Conservation (phyloP, 2,888 invertebrate species). For the Ctena decussata region DNA sequence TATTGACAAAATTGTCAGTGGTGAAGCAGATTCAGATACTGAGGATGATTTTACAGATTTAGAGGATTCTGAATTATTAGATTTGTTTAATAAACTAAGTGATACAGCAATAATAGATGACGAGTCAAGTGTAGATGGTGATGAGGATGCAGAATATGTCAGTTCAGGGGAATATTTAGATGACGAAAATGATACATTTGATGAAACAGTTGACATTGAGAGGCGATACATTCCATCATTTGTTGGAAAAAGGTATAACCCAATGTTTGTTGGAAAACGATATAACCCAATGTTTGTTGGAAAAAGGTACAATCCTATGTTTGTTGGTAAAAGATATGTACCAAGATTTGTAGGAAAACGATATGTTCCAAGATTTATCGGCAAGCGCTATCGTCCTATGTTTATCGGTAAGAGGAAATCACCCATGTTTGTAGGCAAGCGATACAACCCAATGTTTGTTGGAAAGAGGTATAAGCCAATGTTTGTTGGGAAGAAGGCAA, state of each 20-base stretch:
- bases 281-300: slow-evolving; percentile 67
- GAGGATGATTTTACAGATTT: background rate
- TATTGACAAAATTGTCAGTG: background rate
- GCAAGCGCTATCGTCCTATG: slow-evolving; percentile 54
- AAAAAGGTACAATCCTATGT: slow-evolving; percentile 61
- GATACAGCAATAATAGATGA: background rate
- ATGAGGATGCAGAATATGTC: background rate
- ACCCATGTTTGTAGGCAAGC: slow-evolving; percentile 64
- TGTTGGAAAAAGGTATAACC: slow-evolving; percentile 56
- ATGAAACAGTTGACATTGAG: slow-evolving; percentile 16
- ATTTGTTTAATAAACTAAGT: slow-evolving; percentile 14
- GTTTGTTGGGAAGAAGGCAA: slow-evolving; percentile 66
- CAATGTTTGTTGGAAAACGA: slow-evolving; percentile 66
- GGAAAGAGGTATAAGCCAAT: slow-evolving; percentile 68
- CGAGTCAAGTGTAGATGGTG: background rate
- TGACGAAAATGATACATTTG: background rate
- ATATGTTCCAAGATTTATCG: slow-evolving; percentile 49
- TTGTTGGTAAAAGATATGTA: slow-evolving; percentile 68
- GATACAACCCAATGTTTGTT: slow-evolving; percentile 63
- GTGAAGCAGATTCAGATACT: background rate
- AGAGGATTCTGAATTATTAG: slow-evolving; percentile 22
- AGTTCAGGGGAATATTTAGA: slow-evolving; percentile 6
- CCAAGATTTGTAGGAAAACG: slow-evolving; percentile 72
- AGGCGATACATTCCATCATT: slow-evolving; percentile 49
- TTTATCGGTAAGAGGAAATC: slow-evolving; percentile 59